Evolutionary conservation across 2,888 invertebrate genomes (phyloP).

Genomic region (Zelleria hepariella): DNA sequence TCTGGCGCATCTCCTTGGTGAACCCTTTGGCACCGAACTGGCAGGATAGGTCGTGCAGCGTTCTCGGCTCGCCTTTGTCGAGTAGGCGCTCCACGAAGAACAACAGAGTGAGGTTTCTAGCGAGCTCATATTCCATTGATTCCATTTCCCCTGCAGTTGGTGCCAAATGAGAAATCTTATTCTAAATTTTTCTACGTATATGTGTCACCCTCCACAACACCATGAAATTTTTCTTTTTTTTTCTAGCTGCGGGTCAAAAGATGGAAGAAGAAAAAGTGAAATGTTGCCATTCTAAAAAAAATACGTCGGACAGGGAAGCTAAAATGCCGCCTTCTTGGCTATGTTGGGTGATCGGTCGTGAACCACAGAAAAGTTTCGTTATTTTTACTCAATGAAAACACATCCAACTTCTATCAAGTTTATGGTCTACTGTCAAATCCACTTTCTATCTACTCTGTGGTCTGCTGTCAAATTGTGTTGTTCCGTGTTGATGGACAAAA

Average conservation of each 20-base stretch:
- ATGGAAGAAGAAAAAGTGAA: constrained; percentile 14
- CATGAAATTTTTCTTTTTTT: constrained; percentile 63
- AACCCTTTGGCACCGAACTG: constrained; percentile 99
- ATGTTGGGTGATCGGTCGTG: not conserved
- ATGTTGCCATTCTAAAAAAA: not conserved
- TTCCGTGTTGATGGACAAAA: not conserved
- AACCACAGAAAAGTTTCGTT: too few relatives aligned
- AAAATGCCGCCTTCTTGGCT: not conserved
- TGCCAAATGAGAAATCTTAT: constrained; percentile 63
- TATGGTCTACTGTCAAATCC: too few relatives aligned
- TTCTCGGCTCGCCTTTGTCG: constrained; percentile 96
- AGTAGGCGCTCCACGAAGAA: constrained; percentile 99
- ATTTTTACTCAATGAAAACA: too few relatives aligned
- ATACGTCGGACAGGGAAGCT: not conserved
- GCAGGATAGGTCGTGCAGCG: constrained; percentile 97
- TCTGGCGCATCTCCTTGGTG: constrained; percentile 98
- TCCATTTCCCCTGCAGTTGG: constrained; percentile 81
- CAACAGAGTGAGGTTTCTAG: constrained; percentile 94
- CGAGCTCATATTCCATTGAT: constrained; percentile 94
- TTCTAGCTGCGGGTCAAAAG: constrained; percentile 40
- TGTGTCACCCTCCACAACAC: constrained; percentile 69
- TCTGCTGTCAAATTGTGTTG: not conserved
- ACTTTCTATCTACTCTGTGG: too few relatives aligned
- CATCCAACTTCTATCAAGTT: too few relatives aligned
- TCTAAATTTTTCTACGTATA: constrained; percentile 68